A percentile compares a stretch with the other conserved stretches of the same genome.
Evolutionary conservation across 1,140 invertebrate species (phyloP).

Genomic region (Zeugodacus cucurbitae): DNA sequence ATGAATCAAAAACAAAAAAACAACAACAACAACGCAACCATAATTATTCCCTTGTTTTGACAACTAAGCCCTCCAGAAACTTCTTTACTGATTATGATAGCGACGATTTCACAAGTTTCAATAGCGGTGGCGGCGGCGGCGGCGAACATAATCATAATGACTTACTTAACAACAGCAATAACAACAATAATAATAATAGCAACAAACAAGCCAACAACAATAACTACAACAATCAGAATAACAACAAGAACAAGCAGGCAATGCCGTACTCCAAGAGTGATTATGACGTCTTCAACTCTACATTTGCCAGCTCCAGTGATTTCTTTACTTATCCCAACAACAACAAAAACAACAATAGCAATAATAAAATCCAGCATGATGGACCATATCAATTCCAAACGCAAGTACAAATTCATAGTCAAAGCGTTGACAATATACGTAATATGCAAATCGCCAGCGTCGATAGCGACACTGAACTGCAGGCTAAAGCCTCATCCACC

Average conservation of each 20-base stretch:
- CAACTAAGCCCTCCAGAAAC: conserved; percentile 25
- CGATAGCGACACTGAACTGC: conserved; percentile 7
- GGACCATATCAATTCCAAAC: conserved; percentile 41
- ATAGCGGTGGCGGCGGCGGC: background rate
- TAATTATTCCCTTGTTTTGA: background rate
- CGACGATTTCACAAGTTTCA: background rate
- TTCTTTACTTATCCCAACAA: conserved; percentile 45
- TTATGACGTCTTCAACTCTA: conserved; percentile 41
- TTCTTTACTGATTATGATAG: conserved; percentile 21
- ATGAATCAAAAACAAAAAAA: background rate
- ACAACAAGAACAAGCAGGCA: background rate
- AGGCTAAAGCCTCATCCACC: conserved; percentile 45
- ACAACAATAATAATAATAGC: background rate
- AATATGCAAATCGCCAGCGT: conserved; percentile 53
- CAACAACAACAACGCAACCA: background rate
- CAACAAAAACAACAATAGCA: conserved; percentile 15
- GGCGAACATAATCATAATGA: background rate
- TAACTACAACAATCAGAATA: background rate
- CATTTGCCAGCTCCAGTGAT: background rate
- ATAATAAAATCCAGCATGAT: conserved; percentile 43
- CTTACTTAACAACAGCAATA: background rate
- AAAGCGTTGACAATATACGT: conserved; percentile 48
- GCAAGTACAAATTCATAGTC: conserved; percentile 22
- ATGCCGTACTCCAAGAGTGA: conserved; percentile 45
- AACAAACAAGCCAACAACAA: background rate